Evolutionary conservation across 1,140 invertebrate genomes (phyloP).

Genomic region (Batillaria attramentaria): DNA sequence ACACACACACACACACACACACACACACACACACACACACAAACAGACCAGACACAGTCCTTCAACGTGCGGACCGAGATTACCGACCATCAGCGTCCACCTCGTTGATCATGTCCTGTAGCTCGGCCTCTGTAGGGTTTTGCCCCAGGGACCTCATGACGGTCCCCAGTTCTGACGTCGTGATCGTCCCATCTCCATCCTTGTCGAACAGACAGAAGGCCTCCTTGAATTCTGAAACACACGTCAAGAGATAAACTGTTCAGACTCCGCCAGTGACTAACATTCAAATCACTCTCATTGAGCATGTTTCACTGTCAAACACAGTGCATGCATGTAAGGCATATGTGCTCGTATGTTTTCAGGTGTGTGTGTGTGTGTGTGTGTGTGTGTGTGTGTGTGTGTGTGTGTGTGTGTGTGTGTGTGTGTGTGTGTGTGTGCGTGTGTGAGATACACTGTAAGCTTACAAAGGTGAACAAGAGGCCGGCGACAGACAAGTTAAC

Average conservation of each 20-base stretch:
- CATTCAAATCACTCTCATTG: neutral
- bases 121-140: conserved; percentile 70
- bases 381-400: no score
- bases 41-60: neutral
- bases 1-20: neutral
- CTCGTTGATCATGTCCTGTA: conserved; percentile 92
- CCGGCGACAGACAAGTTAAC: no score
- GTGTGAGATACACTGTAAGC: no score
- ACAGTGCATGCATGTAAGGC: no score
- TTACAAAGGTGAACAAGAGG: no score
- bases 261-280: neutral
- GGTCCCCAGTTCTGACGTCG: conserved; percentile 40
- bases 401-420: no score
- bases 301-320: no score
- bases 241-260: neutral
- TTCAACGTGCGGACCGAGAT: neutral
- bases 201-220: conserved; percentile 52
- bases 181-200: conserved; percentile 49
- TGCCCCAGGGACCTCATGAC: conserved; percentile 56
- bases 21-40: neutral
- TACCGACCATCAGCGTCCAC: conserved; percentile 76
- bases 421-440: no score
- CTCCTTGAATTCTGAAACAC: conserved; percentile 37
- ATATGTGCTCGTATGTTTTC: no score
- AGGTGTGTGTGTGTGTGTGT: no score